Conservation (phyloP, 2,888 invertebrate genomes). For the Philereme vetulata region DNA sequence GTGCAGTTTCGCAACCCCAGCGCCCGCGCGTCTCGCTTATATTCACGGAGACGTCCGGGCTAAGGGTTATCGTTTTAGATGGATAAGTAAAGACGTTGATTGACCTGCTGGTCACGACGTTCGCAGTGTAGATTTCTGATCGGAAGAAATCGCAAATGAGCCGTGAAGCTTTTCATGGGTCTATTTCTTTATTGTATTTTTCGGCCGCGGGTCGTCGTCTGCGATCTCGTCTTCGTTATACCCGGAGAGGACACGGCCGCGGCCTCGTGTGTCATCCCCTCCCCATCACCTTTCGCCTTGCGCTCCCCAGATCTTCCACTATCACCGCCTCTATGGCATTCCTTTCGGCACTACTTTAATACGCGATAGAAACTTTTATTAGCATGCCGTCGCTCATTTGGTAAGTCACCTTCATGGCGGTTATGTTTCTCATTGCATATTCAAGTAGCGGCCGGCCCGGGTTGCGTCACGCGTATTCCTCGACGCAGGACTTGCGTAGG, state of each 20-base stretch:
- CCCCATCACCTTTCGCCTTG: constrained; percentile 63
- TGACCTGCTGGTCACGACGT: constrained; percentile 32
- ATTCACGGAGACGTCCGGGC: constrained; percentile 49
- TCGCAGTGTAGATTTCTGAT: constrained; percentile 55
- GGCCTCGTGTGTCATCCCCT: constrained; percentile 37
- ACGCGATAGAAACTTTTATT: constrained; percentile 49
- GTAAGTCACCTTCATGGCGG: constrained; percentile 31
- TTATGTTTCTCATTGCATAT: constrained; percentile 51
- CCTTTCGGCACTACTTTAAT: constrained; percentile 59
- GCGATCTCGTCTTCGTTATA: constrained; percentile 6
- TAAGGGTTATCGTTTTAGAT: constrained; percentile 30
- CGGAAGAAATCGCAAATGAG: constrained; percentile 1
- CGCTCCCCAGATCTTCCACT: constrained; percentile 77
- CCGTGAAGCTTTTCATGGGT: constrained; percentile 51
- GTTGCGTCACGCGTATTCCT: constrained; percentile 41
- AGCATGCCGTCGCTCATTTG: constrained; percentile 43
- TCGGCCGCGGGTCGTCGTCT: constrained; percentile 10
- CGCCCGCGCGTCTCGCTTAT: constrained; percentile 35
- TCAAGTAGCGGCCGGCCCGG: constrained; percentile 54
- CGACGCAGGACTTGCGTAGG: not conserved
- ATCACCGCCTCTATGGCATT: constrained; percentile 70
- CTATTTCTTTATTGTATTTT: constrained; percentile 42
- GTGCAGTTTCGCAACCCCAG: constrained; percentile 49
- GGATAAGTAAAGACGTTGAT: constrained; percentile 24
- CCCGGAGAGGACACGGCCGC: constrained; percentile 3